phyloP scores from a whole-genome alignment of 2,888 invertebrate species.

The Philaethria dido region DNA sequence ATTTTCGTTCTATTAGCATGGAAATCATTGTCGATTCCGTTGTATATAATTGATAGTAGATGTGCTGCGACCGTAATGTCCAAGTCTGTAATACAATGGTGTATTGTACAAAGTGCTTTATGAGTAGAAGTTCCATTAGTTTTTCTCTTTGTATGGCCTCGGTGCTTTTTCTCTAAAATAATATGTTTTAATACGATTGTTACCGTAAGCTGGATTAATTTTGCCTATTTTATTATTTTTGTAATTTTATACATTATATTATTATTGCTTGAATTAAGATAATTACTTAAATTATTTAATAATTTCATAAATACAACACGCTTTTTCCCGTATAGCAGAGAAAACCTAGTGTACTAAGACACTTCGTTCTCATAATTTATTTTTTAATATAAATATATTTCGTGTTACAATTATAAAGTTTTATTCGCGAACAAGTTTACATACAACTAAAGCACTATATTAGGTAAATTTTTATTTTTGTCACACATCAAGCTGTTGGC shows the following conservation, averaged over 20 bases:
- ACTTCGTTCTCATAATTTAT: too few species aligned
- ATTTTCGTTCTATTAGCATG: slow-evolving; percentile 48
- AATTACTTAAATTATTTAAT: too few species aligned
- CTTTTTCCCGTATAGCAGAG: too few species aligned
- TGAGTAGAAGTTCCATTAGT: slow-evolving; percentile 36
- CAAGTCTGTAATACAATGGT: slow-evolving; percentile 41
- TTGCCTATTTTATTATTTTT: neutral
- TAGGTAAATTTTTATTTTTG: neutral
- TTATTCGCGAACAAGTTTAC: too few species aligned
- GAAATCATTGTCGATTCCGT: slow-evolving; percentile 44
- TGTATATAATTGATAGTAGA: slow-evolving; percentile 41
- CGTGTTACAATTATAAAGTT: too few species aligned
- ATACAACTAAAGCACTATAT: neutral
- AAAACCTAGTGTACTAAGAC: too few species aligned
- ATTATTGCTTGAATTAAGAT: neutral
- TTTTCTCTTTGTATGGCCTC: slow-evolving; percentile 31
- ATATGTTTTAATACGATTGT: slow-evolving; percentile 14
- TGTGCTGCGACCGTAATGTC: slow-evolving; percentile 41
- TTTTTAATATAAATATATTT: too few species aligned
- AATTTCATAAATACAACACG: too few species aligned
- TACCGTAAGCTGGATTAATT: slow-evolving; percentile 7
- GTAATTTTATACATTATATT: too few species aligned
- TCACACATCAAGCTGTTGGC: neutral
- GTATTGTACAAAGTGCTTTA: slow-evolving; percentile 33
- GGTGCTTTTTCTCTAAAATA: slow-evolving; percentile 24